Evolutionary conservation across 2,888 invertebrate genomes (phyloP).

Genomic region (Andrena marginata): DNA sequence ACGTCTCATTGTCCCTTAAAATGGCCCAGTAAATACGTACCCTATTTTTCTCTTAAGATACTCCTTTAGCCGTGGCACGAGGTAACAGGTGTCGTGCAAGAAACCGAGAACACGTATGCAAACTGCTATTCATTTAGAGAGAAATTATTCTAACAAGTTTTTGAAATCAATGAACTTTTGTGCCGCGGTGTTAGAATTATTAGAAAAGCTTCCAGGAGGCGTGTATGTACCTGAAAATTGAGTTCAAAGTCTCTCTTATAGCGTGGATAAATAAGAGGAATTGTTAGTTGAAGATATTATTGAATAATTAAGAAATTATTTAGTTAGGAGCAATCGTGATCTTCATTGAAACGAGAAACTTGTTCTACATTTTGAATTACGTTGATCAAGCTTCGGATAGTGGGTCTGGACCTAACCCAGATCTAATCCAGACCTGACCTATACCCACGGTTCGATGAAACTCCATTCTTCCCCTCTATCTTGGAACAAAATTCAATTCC

Average conservation of each 20-base stretch:
- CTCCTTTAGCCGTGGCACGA: neutral
- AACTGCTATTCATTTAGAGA: neutral
- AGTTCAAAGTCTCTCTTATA: too few relatives aligned
- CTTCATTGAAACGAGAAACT: neutral
- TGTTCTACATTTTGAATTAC: neutral
- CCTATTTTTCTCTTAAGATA: neutral
- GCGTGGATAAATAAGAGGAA: too few relatives aligned
- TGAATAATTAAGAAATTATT: too few relatives aligned
- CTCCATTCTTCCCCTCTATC: neutral
- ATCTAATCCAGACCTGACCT: slow-evolving; percentile 5
- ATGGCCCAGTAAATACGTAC: neutral
- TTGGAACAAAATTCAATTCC: slow-evolving; percentile 1
- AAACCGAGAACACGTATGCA: neutral
- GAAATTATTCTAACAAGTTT: neutral
- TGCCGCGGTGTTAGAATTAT: too few relatives aligned
- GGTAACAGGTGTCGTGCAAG: neutral
- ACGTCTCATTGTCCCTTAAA: slow-evolving; percentile 9
- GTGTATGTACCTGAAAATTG: too few relatives aligned
- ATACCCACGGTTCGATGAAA: neutral
- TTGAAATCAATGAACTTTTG: neutral
- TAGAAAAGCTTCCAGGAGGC: too few relatives aligned
- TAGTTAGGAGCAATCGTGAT: too few relatives aligned
- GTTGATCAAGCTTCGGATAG: neutral
- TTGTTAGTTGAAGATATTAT: too few relatives aligned
- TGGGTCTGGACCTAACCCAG: neutral